Percentiles rank a stretch among this genome's conserved stretches.
Conservation (phyloP, 1,140 invertebrate species). For the Andricus grossulariae region DNA sequence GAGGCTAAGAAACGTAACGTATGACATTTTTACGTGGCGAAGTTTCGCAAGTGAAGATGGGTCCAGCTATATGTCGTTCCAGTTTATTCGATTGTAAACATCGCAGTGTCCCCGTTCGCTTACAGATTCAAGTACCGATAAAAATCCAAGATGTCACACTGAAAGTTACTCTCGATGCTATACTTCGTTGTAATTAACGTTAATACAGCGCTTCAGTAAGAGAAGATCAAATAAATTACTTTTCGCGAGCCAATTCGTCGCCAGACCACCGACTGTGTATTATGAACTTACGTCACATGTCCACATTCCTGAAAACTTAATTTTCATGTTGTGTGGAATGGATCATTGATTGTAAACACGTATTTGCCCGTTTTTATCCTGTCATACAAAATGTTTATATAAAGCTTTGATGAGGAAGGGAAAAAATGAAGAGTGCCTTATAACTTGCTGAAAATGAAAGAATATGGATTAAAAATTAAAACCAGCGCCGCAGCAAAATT, state of each 20-base stretch:
- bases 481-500: too few species aligned
- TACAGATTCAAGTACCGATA: constrained; percentile 6
- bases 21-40: constrained; percentile 4
- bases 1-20: constrained; percentile 7
- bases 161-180: neutral
- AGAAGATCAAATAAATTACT: constrained; percentile 31
- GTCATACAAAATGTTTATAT: too few species aligned
- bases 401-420: too few species aligned
- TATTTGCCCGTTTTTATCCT: too few species aligned
- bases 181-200: constrained; percentile 6
- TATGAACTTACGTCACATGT: neutral
- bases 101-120: constrained; percentile 9
- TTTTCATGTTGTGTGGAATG: neutral
- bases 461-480: too few species aligned
- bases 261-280: constrained; percentile 22
- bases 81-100: constrained; percentile 38
- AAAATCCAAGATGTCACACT: constrained; percentile 7
- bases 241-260: constrained; percentile 12
- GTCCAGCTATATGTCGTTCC: constrained; percentile 36
- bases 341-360: neutral
- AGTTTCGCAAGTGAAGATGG: constrained; percentile 43
- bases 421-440: too few species aligned
- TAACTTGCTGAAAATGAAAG: too few species aligned
- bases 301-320: constrained; percentile 4
- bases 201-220: neutral